Percentiles rank a stretch among this genome's conserved stretches.
Evolutionary conservation across 2,797 vertebrate genomes (phyloP).

Genomic region (Danio tinwini): DNA sequence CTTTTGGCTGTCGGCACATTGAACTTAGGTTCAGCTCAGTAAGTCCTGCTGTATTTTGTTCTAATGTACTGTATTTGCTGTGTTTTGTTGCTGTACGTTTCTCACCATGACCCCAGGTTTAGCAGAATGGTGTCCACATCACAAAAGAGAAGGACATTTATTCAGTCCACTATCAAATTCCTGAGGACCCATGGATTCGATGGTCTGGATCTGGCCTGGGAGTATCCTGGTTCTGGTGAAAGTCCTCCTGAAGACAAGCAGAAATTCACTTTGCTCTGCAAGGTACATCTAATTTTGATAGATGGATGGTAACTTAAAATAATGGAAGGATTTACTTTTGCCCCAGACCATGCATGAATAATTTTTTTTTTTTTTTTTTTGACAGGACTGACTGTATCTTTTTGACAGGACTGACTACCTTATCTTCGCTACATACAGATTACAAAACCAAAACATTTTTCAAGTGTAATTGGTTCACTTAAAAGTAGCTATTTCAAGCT

Average conservation of each 20-base stretch:
- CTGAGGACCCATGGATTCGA: slow-evolving; percentile 80
- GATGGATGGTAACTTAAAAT: no score
- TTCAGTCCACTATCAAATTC: slow-evolving; percentile 76
- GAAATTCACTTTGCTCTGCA: slow-evolving; percentile 78
- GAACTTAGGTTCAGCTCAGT: slow-evolving; percentile 80
- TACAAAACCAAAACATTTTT: no score
- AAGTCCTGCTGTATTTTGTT: slow-evolving; percentile 46
- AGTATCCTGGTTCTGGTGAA: slow-evolving; percentile 81
- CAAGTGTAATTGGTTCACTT: no score
- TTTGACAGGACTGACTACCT: no score
- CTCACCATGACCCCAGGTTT: slow-evolving; percentile 71
- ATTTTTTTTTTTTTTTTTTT: no score
- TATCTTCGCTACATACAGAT: no score
- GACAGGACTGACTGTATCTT: no score
- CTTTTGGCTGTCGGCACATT: slow-evolving; percentile 84
- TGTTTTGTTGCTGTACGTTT: neutral
- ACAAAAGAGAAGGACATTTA: slow-evolving; percentile 76
- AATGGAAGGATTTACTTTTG: no score
- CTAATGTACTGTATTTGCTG: neutral
- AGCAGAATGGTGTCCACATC: slow-evolving; percentile 75
- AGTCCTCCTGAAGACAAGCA: slow-evolving; percentile 79
- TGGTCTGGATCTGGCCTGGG: slow-evolving; percentile 86
- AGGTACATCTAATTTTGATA: no score
- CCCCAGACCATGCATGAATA: no score
- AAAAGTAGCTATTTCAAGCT: no score